A percentile compares a stretch with the other conserved stretches of the same genome.
Conservation (phyloP, 2,797 vertebrate genomes). For the Ptychobarbus kaznakovi region DNA sequence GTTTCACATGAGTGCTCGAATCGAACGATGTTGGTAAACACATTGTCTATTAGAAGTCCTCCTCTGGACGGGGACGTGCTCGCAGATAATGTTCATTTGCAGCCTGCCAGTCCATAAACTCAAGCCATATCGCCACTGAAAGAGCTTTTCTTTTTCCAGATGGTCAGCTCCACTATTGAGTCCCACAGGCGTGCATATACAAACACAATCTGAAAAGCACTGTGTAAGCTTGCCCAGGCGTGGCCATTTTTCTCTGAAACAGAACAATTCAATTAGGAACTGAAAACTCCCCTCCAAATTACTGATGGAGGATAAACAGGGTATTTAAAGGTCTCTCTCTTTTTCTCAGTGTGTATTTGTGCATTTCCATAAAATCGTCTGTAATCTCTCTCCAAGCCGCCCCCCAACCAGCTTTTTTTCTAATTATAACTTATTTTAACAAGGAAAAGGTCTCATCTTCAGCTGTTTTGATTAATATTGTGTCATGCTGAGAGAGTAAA, state of each 20-base stretch:
- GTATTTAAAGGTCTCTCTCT: constrained; percentile 46
- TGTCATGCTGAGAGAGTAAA: constrained; percentile 33
- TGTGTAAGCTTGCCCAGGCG: constrained; percentile 54
- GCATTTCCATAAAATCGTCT: constrained; percentile 20
- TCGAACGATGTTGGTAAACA: constrained; percentile 50
- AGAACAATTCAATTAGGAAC: constrained; percentile 66
- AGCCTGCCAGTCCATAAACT: constrained; percentile 63
- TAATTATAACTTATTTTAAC: constrained; percentile 40
- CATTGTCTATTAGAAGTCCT: constrained; percentile 55
- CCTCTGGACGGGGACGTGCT: constrained; percentile 46
- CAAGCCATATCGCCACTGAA: constrained; percentile 54
- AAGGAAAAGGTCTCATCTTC: constrained; percentile 45
- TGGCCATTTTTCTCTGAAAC: constrained; percentile 53
- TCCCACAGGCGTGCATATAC: constrained; percentile 61
- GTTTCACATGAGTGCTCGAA: constrained; percentile 43
- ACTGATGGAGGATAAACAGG: constrained; percentile 60
- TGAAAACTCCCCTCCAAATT: constrained; percentile 56
- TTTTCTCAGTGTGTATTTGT: neutral
- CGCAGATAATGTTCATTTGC: constrained; percentile 58
- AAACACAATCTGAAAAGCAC: constrained; percentile 62
- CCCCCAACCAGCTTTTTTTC: neutral
- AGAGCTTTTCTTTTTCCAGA: constrained; percentile 65
- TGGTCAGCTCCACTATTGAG: constrained; percentile 63
- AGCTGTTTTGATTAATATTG: constrained; percentile 31
- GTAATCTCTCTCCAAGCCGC: neutral